Evolutionary conservation across 2,113 vertebrate species (phyloP).

Genomic region (Pelusios castaneus): DNA sequence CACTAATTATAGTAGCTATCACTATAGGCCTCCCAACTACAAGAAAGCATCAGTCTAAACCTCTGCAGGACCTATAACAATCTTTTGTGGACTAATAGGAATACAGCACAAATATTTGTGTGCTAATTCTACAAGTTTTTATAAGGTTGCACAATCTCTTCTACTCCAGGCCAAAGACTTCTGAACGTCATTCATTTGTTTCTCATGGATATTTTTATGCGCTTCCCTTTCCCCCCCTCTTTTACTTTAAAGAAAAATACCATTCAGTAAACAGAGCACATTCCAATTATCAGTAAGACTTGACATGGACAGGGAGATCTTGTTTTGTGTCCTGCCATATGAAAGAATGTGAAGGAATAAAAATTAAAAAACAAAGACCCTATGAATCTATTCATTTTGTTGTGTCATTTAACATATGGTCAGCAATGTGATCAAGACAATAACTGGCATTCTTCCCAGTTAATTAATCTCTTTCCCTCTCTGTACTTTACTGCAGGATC

Average conservation of each 20-base stretch:
- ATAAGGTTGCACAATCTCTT: background rate
- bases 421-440: constrained; percentile 68
- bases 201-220: background rate
- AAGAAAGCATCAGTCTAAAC: background rate
- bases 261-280: background rate
- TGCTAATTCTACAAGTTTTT: background rate
- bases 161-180: background rate
- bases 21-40: background rate
- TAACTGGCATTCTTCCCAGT: constrained; percentile 72
- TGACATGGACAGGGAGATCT: background rate
- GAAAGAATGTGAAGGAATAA: background rate
- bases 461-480: constrained; percentile 65
- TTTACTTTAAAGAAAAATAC: background rate
- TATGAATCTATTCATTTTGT: constrained; percentile 54
- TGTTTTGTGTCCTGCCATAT: background rate
- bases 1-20: background rate
- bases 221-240: background rate
- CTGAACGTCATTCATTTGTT: background rate
- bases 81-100: background rate
- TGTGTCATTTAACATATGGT: constrained; percentile 68
- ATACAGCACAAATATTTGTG: background rate
- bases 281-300: background rate
- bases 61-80: background rate
- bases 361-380: constrained; percentile 35
- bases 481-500: constrained; percentile 61